Evolutionary conservation across 2,888 invertebrate species (phyloP).

Genomic region (Ptychoptera contaminata): DNA sequence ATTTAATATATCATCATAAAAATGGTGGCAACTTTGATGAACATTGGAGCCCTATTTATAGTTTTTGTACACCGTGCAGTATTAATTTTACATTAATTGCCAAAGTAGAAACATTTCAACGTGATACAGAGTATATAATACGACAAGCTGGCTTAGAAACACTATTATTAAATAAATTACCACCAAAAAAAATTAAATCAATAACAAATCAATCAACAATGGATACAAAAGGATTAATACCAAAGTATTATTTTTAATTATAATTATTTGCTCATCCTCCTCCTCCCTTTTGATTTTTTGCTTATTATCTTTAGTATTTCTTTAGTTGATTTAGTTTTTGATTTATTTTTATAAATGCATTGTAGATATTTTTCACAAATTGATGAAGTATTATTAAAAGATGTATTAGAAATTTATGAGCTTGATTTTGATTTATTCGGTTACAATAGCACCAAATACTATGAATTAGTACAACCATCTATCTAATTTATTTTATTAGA

Average conservation of each 20-base stretch:
- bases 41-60: slow-evolving; percentile 48
- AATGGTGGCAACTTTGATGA: slow-evolving; percentile 40
- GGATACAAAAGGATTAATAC: slow-evolving; percentile 35
- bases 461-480: slow-evolving; percentile 34
- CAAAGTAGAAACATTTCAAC: slow-evolving; percentile 44
- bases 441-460: slow-evolving; percentile 42
- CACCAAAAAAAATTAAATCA: slow-evolving; percentile 34
- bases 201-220: slow-evolving; percentile 30
- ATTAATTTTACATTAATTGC: slow-evolving; percentile 47
- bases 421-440: slow-evolving; percentile 55
- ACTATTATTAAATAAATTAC: slow-evolving; percentile 33
- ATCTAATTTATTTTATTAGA: slow-evolving; percentile 7
- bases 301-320: neutral
- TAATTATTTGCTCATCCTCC: neutral
- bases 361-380: slow-evolving; percentile 39
- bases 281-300: neutral
- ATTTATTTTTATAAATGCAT: slow-evolving; percentile 1
- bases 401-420: slow-evolving; percentile 44
- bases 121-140: slow-evolving; percentile 43
- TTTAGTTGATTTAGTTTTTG: neutral
- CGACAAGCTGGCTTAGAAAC: slow-evolving; percentile 40
- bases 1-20: slow-evolving; percentile 44
- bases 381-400: slow-evolving; percentile 36
- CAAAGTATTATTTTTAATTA: slow-evolving; percentile 22
- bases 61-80: slow-evolving; percentile 48